Evolutionary conservation across 2,797 vertebrate genomes (phyloP).

Genomic region (Melanotaenia nigrans): DNA sequence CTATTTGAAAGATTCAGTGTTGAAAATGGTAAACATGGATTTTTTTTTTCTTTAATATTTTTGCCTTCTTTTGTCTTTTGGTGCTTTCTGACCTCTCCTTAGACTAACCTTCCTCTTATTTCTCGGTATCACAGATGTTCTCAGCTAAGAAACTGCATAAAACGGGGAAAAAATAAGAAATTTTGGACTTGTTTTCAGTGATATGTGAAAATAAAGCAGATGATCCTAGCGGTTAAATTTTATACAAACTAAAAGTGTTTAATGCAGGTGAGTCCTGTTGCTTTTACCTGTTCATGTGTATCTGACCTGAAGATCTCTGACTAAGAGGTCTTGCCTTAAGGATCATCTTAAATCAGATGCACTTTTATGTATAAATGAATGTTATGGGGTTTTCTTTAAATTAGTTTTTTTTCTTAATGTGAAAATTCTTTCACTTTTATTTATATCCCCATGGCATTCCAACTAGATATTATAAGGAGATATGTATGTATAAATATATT

Average conservation of each 20-base stretch:
- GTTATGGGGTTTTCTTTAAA: constrained; percentile 85
- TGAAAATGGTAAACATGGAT: not conserved
- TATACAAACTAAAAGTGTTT: constrained; percentile 24
- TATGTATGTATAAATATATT: constrained; percentile 87
- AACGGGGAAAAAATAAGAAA: constrained; percentile 12
- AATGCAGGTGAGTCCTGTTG: constrained; percentile 21
- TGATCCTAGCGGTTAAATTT: constrained; percentile 6
- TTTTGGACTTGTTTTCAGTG: not conserved
- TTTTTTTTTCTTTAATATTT: not conserved
- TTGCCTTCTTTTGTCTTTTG: not conserved
- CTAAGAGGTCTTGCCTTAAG: constrained; percentile 38
- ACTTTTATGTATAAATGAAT: constrained; percentile 90
- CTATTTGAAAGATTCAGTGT: not conserved
- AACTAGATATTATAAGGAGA: constrained; percentile 88
- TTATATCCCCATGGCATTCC: constrained; percentile 88
- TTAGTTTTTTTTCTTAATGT: constrained; percentile 80
- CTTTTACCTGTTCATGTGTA: constrained; percentile 19
- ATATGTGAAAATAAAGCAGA: constrained; percentile 19
- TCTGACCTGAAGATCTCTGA: constrained; percentile 34
- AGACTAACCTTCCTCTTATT: not conserved
- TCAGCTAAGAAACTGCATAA: constrained; percentile 37
- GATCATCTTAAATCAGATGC: constrained; percentile 82
- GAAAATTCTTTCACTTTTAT: constrained; percentile 87
- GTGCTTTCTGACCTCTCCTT: constrained; percentile 15
- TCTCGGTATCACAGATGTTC: constrained; percentile 10